Percentiles rank a stretch among this genome's conserved stretches.
Conservation (phyloP, 2,113 vertebrate species). For the Copsychus sechellarum region DNA sequence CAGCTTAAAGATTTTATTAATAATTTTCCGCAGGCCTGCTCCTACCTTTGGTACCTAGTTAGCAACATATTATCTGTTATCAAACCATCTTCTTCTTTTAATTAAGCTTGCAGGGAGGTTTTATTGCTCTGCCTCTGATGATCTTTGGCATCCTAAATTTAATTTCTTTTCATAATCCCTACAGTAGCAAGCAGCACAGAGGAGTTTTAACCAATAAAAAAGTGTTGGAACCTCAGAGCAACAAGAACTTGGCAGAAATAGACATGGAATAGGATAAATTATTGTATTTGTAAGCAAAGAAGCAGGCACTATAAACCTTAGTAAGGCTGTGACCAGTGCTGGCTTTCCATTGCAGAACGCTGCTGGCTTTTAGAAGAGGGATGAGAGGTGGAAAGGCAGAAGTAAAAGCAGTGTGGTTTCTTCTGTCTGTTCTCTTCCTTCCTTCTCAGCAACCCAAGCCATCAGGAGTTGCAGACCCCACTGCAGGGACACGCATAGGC, state of each 20-base stretch:
- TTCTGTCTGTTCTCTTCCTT: not conserved
- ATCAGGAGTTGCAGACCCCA: not conserved
- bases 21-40: not conserved
- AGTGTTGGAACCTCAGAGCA: not conserved
- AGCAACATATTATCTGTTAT: not conserved
- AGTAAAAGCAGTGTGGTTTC: not conserved
- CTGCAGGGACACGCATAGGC: fast-evolving
- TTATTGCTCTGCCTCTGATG: not conserved
- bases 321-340: not conserved
- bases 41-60: not conserved
- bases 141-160: not conserved
- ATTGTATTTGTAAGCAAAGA: not conserved
- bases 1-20: not conserved
- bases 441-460: not conserved
- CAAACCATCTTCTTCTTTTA: not conserved
- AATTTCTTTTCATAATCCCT: conserved; percentile 12
- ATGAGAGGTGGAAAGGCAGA: not conserved
- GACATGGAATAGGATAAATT: not conserved
- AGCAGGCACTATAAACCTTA: not conserved
- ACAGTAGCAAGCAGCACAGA: not conserved
- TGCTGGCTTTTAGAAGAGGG: not conserved
- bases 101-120: conserved; percentile 13
- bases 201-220: not conserved
- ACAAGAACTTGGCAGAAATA: not conserved
- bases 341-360: not conserved